Percentiles rank a stretch among this genome's conserved stretches.
Conservation (phyloP, 2,888 invertebrate species). For the Tetranychus truncatus region DNA sequence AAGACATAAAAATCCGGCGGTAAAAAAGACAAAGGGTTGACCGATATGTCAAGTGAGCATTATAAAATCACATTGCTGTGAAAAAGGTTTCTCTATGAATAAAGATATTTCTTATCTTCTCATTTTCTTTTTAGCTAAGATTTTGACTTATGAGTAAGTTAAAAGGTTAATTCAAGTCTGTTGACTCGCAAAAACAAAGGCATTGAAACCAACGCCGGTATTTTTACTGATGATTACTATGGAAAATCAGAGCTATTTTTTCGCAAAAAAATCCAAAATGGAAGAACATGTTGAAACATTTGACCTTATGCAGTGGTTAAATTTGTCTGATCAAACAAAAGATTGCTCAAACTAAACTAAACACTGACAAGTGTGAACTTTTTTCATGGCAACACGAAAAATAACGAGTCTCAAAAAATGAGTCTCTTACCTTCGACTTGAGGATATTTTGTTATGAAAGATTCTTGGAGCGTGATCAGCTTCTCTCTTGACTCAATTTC, state of each 20-base stretch:
- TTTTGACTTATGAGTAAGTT: no score
- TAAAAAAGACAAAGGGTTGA: not conserved
- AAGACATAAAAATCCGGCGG: not conserved
- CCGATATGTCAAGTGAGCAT: not conserved
- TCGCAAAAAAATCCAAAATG: no score
- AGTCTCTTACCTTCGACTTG: constrained; percentile 15
- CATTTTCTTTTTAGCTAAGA: no score
- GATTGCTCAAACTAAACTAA: not conserved
- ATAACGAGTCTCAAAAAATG: not conserved
- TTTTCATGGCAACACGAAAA: not conserved
- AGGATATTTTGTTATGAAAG: constrained; percentile 17
- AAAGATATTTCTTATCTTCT: no score
- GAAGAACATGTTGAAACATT: no score
- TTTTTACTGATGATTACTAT: no score
- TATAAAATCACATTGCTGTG: not conserved
- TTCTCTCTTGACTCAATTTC: constrained; percentile 36
- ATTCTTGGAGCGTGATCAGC: constrained; percentile 21
- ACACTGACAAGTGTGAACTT: not conserved
- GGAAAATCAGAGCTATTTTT: no score
- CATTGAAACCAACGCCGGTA: no score
- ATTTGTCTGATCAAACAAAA: no score
- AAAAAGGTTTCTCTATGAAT: not conserved
- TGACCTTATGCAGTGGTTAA: no score
- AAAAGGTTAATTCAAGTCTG: no score
- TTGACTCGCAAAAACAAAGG: no score